Conservation (phyloP, 2,888 invertebrate species). For the Epirrhoe alternata region DNA sequence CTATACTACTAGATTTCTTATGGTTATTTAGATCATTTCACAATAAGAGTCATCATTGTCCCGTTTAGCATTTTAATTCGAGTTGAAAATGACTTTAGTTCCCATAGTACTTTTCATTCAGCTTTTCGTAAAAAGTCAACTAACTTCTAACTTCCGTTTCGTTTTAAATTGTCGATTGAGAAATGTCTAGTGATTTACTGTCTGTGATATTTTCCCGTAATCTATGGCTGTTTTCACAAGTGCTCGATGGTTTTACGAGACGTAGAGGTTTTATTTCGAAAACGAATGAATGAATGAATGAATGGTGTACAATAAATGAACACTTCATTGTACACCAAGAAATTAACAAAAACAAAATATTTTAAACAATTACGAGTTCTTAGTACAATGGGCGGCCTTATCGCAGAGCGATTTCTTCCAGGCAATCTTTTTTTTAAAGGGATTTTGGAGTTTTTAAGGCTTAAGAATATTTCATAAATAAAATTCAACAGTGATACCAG, state of each 20-base stretch:
- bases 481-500: neutral
- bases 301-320: no score
- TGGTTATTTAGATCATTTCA: no score
- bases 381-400: no score
- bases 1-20: no score
- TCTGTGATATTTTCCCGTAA: slow-evolving; percentile 58
- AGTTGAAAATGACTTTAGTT: slow-evolving; percentile 40
- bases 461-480: no score
- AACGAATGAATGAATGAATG: no score
- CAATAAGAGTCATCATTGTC: no score
- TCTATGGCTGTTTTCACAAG: slow-evolving; percentile 63
- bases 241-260: slow-evolving; percentile 49
- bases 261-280: slow-evolving; percentile 31
- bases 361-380: no score
- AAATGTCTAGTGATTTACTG: slow-evolving; percentile 67
- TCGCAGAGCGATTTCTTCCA: no score
- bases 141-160: slow-evolving; percentile 63
- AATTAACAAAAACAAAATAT: no score
- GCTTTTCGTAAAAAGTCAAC: slow-evolving; percentile 51
- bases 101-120: slow-evolving; percentile 41
- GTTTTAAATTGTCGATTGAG: slow-evolving; percentile 69
- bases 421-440: no score
- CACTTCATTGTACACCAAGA: no score
- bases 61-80: slow-evolving; percentile 29
- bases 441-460: neutral